Conservation (phyloP, 2,797 vertebrate genomes). For the Enteromius afrohamiltoni region DNA sequence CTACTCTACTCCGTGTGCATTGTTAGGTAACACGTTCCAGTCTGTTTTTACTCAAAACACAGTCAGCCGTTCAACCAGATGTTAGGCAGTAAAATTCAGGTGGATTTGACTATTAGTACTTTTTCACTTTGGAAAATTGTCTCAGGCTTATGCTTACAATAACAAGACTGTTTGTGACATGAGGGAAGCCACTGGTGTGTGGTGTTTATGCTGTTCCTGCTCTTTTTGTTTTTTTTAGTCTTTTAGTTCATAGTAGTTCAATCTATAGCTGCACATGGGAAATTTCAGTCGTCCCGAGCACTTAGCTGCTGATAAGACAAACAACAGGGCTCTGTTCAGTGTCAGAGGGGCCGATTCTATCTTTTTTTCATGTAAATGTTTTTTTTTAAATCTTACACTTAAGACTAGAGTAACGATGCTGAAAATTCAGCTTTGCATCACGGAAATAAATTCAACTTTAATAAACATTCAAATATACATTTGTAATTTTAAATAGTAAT, state of each 20-base stretch:
- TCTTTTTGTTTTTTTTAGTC: background rate
- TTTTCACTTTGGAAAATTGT: background rate
- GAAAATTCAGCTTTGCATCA: background rate
- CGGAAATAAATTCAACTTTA: background rate
- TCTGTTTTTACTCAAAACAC: conserved; percentile 15
- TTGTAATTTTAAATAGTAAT: background rate
- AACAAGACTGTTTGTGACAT: conserved; percentile 3
- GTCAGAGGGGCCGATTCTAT: conserved; percentile 16
- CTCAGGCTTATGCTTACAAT: background rate
- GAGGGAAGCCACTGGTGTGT: conserved; percentile 14
- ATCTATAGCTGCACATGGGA: conserved; percentile 2
- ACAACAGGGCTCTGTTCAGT: conserved; percentile 44
- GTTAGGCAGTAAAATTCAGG: conserved; percentile 21
- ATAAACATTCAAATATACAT: background rate
- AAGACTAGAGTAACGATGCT: background rate
- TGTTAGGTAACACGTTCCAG: conserved; percentile 29
- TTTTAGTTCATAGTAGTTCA: conserved; percentile 14
- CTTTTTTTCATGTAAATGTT: background rate
- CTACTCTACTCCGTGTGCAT: conserved; percentile 13
- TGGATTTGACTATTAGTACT: background rate
- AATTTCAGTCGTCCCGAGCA: conserved; percentile 22
- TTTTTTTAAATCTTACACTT: background rate
- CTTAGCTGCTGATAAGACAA: conserved; percentile 47
- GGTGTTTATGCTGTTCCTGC: conserved; percentile 7
- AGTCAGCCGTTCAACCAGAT: conserved; percentile 5